A percentile compares a stretch with the other conserved stretches of the same genome.
phyloP scores from a whole-genome alignment of 2,113 vertebrate species.

The Heterotilapia buettikoferi region DNA sequence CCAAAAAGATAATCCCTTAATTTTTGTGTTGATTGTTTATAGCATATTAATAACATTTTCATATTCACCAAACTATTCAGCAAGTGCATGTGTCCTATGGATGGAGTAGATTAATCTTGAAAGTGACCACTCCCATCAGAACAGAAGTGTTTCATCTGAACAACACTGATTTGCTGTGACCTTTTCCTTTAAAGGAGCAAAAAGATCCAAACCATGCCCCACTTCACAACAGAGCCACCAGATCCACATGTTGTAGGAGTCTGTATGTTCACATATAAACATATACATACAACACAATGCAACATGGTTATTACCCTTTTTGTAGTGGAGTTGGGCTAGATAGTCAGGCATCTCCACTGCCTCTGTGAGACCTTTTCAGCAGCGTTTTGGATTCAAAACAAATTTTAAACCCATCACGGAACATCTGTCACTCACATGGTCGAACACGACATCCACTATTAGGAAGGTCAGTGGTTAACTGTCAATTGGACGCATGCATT shows the following conservation, averaged over 20 bases:
- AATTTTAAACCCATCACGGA: not conserved
- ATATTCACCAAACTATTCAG: not conserved
- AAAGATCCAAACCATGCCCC: not conserved
- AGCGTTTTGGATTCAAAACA: not conserved
- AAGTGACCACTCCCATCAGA: not conserved
- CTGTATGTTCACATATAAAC: not conserved
- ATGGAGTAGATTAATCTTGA: not conserved
- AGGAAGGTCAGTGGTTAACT: accelerated
- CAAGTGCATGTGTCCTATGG: not conserved
- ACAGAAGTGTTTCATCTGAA: not conserved
- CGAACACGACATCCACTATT: not conserved
- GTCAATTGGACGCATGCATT: not conserved
- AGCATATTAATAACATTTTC: not conserved
- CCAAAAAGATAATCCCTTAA: not conserved
- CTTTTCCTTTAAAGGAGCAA: not conserved
- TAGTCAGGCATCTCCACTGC: not conserved
- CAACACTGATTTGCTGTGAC: not conserved
- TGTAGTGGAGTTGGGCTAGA: not conserved
- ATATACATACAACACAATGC: not conserved
- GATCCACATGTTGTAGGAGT: not conserved
- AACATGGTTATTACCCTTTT: not conserved
- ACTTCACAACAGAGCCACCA: not conserved
- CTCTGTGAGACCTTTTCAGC: not conserved
- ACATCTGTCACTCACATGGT: not conserved
- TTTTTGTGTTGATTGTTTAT: not conserved